phyloP scores from a whole-genome alignment of 2,113 vertebrate species.

The Microtus pennsylvanicus region DNA sequence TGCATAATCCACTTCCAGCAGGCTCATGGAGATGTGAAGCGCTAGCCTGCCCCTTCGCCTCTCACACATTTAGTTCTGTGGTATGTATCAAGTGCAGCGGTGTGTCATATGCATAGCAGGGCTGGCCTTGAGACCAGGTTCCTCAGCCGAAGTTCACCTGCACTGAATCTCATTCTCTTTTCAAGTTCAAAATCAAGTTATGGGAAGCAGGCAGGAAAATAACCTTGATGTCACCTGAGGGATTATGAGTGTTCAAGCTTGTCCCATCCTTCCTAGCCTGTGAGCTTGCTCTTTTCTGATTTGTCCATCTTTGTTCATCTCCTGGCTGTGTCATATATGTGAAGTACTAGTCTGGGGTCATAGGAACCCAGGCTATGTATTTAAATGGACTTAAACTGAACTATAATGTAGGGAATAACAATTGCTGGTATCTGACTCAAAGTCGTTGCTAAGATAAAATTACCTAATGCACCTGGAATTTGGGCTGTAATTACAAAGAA shows the following conservation, averaged over 20 bases:
- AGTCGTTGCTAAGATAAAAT: background rate
- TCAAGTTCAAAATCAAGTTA: background rate
- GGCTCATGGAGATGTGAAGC: background rate
- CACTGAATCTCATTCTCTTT: background rate
- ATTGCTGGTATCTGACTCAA: background rate
- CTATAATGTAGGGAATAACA: background rate
- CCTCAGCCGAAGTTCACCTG: background rate
- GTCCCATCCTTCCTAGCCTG: background rate
- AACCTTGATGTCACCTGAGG: background rate
- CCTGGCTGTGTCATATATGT: background rate
- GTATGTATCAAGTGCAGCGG: background rate
- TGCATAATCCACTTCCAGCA: background rate
- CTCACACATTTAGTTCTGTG: conserved; percentile 31
- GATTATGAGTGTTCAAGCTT: background rate
- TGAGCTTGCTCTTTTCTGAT: background rate
- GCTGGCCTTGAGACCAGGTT: background rate
- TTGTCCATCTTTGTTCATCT: background rate
- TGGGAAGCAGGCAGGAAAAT: background rate
- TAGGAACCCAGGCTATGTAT: background rate
- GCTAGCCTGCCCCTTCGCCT: background rate
- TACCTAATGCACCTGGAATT: background rate
- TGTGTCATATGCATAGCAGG: background rate
- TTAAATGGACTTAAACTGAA: background rate
- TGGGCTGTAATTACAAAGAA: background rate
- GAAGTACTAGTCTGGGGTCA: background rate